Conservation (phyloP, 1,140 invertebrate genomes). For the Drosophila triauraria region DNA sequence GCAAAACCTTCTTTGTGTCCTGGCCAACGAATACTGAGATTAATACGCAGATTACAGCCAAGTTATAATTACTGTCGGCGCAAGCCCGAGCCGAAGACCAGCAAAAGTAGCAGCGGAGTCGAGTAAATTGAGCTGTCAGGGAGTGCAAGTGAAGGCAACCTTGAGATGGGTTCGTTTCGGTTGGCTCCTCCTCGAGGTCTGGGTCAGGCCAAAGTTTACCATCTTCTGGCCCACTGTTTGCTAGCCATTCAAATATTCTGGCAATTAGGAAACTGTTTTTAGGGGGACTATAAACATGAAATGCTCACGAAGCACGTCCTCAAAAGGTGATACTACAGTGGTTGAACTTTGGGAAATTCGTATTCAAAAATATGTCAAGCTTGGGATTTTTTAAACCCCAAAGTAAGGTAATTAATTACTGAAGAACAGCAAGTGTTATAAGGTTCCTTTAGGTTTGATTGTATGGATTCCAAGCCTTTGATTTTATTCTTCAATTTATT, state of each 20-base stretch:
- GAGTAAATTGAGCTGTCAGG: conserved; percentile 71
- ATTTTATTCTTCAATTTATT: background rate
- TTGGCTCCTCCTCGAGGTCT: conserved; percentile 22
- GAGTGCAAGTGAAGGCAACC: conserved; percentile 51
- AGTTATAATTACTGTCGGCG: conserved; percentile 49
- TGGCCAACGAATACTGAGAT: conserved; percentile 53
- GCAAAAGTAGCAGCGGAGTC: conserved; percentile 10
- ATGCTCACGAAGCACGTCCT: conserved; percentile 10
- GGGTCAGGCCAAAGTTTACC: conserved; percentile 17
- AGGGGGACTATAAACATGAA: conserved; percentile 39
- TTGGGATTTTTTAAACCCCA: background rate
- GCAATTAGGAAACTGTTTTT: conserved; percentile 56
- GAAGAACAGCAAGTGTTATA: background rate
- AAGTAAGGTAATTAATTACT: background rate
- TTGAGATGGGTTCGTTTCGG: conserved; percentile 46
- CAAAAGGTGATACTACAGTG: conserved; percentile 23
- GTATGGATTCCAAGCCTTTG: no score
- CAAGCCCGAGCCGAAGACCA: background rate
- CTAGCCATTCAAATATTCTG: conserved; percentile 43
- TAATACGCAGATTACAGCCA: conserved; percentile 74
- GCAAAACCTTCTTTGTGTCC: conserved; percentile 27
- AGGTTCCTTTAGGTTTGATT: no score
- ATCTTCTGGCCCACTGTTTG: conserved; percentile 38
- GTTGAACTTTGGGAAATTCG: background rate
- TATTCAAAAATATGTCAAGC: background rate